Conservation (phyloP, 2,113 vertebrate genomes). For the Vulpes ferrilata region DNA sequence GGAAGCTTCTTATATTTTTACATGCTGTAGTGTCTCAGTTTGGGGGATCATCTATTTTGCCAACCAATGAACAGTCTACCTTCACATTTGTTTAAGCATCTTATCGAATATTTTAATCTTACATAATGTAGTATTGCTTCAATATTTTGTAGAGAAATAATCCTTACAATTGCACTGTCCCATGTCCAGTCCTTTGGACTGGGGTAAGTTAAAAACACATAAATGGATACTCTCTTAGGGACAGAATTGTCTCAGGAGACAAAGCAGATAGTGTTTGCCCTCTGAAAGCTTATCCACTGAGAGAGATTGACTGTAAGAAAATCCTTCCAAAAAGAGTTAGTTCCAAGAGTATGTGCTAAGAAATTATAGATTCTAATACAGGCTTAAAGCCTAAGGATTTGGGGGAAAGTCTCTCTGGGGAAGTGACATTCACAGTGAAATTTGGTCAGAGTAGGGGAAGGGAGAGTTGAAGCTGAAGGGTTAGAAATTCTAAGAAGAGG, state of each 20-base stretch:
- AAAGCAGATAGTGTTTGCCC: background rate
- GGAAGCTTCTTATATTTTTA: background rate
- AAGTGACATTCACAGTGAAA: conserved; percentile 63
- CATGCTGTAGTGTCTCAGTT: background rate
- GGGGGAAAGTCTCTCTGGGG: conserved; percentile 61
- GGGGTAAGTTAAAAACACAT: background rate
- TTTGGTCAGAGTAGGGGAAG: conserved; percentile 36
- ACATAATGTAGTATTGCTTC: background rate
- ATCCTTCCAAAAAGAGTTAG: background rate
- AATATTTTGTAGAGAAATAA: background rate
- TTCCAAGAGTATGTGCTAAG: background rate
- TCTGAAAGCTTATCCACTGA: background rate
- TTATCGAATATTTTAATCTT: background rate
- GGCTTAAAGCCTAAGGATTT: background rate
- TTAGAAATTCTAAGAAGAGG: conserved; percentile 71
- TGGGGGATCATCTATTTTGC: background rate
- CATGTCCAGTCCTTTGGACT: background rate
- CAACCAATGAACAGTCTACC: background rate
- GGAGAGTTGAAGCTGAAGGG: conserved; percentile 35
- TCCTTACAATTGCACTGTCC: background rate
- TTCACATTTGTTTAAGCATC: background rate
- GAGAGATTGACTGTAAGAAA: background rate
- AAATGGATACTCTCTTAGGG: background rate
- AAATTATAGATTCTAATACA: background rate
- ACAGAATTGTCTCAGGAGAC: background rate